Evolutionary conservation across 37 sponge, comb jelly and placozoan genomes (phyloP).

Genomic region (Aplysina aerophoba): DNA sequence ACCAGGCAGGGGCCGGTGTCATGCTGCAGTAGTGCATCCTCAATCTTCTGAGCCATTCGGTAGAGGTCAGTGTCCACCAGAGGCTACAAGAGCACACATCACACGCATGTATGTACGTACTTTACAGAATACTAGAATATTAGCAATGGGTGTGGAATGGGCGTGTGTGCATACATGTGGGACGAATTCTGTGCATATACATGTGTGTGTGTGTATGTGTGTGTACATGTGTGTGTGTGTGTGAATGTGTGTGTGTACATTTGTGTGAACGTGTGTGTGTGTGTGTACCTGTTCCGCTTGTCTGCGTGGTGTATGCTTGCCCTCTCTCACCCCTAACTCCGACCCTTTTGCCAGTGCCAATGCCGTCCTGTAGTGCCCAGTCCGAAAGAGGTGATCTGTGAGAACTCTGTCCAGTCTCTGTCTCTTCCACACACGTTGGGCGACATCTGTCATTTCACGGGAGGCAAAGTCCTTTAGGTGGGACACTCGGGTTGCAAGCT

Average conservation of each 20-base stretch:
- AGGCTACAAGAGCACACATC: too few relatives aligned
- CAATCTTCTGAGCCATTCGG: slow-evolving; percentile 80
- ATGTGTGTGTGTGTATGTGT: too few relatives aligned
- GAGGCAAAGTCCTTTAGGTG: slow-evolving; percentile 29
- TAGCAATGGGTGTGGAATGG: too few relatives aligned
- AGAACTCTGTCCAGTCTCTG: slow-evolving; percentile 78
- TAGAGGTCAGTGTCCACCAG: slow-evolving; percentile 92
- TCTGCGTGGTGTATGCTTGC: too few relatives aligned
- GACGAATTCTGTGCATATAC: too few relatives aligned
- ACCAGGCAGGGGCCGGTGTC: slow-evolving; percentile 88
- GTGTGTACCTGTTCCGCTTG: too few relatives aligned
- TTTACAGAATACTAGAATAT: too few relatives aligned
- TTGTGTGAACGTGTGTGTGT: too few relatives aligned
- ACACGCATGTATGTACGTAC: too few relatives aligned
- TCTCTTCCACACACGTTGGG: slow-evolving; percentile 74
- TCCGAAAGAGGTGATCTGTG: slow-evolving; percentile 91
- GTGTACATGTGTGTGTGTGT: too few relatives aligned
- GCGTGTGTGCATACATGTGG: too few relatives aligned
- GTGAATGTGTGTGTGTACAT: too few relatives aligned
- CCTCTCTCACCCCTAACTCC: slow-evolving; percentile 60
- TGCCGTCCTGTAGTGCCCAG: slow-evolving; percentile 83
- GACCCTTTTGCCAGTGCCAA: slow-evolving; percentile 68
- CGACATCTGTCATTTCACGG: slow-evolving; percentile 63
- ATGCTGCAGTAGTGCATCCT: slow-evolving; percentile 71
- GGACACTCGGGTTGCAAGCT: slow-evolving; percentile 3